Evolutionary conservation across 2,113 vertebrate genomes (phyloP), one percentile per base, ranked within the genome.

Genomic region (Clarias batrachus): DNA sequence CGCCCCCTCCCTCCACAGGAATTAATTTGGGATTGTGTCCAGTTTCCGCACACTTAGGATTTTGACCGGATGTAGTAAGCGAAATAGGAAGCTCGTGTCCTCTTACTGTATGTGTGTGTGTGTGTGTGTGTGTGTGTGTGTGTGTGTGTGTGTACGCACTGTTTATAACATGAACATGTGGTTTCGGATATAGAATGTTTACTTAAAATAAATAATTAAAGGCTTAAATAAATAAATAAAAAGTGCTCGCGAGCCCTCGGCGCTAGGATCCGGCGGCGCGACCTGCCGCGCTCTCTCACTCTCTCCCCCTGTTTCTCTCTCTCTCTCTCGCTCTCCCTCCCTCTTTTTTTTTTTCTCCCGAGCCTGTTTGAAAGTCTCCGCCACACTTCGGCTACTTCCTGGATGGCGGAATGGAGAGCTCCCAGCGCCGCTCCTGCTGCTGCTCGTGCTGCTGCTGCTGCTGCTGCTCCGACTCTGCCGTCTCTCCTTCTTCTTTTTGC

Each of bases 331-430:
- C 90, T 81, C 89, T 78, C 86, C 59, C 92, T 83, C 88, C 41
- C 93, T 66, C 89, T 73, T 86, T 86, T 86, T 86, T 86, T 86
- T 87, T 90, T 87, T 90, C 90, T 89, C 60, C 77, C 84, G 76
- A 91, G 89, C 92, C 93, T 93, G 95, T 96, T 97, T 96, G 96
- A 97, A 97, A 98, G 96, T 97, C 95, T 94, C 94, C 89, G 95
- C 92, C 96, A 95, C 95, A 96, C 94, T 95, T 93, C 91, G 92
- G 94, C 96, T 96, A 96, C 96, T 96, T 97, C 95, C 96, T 97
- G 96, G 94, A 95, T 93, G 95, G 95, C 95, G 95, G 96, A 94
- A 96, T 95, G 95, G 95, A 94, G 94, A 95, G 95, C 93, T 90
- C 94, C 93, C 95, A 94, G 95, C 91, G 87, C 91, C 87, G 59